Conservation (phyloP, 2,113 vertebrate genomes). For the Cricetomys ansorgei region DNA sequence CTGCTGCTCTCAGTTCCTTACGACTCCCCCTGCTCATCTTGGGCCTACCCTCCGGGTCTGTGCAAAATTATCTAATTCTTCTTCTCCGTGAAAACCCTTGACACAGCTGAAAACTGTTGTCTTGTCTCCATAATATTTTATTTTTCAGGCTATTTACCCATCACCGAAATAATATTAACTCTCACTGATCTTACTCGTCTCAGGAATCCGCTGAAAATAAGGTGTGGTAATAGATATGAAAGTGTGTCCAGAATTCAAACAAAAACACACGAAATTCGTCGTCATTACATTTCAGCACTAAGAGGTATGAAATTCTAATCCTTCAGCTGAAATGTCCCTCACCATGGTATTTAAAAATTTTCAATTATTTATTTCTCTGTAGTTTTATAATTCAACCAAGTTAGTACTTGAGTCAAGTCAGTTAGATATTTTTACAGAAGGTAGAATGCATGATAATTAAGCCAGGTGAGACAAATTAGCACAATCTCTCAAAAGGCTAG, state of each 20-base stretch:
- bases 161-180: constrained; percentile 51
- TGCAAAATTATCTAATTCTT: constrained; percentile 59
- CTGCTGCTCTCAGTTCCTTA: background rate
- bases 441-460: constrained; percentile 14
- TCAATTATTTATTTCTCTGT: background rate
- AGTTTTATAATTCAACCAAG: constrained; percentile 4
- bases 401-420: background rate
- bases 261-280: constrained; percentile 34
- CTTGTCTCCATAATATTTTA: constrained; percentile 62
- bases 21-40: background rate
- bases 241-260: constrained; percentile 35
- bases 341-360: background rate
- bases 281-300: constrained; percentile 43
- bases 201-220: constrained; percentile 42
- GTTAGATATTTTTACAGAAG: background rate
- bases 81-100: constrained; percentile 45
- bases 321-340: constrained; percentile 26
- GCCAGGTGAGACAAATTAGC: background rate
- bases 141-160: constrained; percentile 63
- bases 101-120: constrained; percentile 47
- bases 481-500: background rate
- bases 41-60: background rate
- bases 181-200: background rate
- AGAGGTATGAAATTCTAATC: constrained; percentile 21
- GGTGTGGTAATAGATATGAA: constrained; percentile 56